Evolutionary conservation across 2,797 vertebrate species (phyloP).

Genomic region (Discoglossus pictus): DNA sequence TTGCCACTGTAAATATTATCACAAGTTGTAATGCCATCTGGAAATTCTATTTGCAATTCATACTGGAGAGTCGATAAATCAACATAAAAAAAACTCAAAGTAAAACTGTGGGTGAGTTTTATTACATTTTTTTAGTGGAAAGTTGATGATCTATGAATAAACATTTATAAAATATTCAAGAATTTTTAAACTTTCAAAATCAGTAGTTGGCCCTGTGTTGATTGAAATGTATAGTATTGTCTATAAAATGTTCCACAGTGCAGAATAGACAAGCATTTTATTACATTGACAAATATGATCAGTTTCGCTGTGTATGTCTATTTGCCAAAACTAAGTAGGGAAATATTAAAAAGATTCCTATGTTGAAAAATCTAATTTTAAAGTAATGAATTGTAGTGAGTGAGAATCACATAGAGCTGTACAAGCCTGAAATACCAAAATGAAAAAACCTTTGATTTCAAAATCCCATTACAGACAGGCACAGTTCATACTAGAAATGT

Average conservation of each 20-base stretch:
- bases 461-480: slow-evolving; percentile 28
- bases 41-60: not conserved
- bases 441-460: slow-evolving; percentile 29
- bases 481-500: slow-evolving; percentile 32
- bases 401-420: slow-evolving; percentile 31
- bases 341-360: slow-evolving; percentile 25
- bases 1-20: not conserved
- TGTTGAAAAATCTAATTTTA: slow-evolving; percentile 42
- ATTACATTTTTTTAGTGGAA: too few species aligned
- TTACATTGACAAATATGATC: slow-evolving; percentile 3
- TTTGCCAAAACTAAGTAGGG: slow-evolving; percentile 9
- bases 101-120: too few species aligned
- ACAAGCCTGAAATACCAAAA: slow-evolving; percentile 33
- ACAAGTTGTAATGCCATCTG: not conserved
- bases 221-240: slow-evolving; percentile 11
- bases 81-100: too few species aligned
- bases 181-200: too few species aligned
- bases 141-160: too few species aligned
- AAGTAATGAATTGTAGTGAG: slow-evolving; percentile 44
- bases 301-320: slow-evolving; percentile 7
- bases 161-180: too few species aligned
- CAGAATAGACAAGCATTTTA: slow-evolving; percentile 10
- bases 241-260: slow-evolving; percentile 1
- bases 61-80: not conserved
- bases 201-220: not conserved